phyloP scores from a whole-genome alignment of 2,797 vertebrate genomes.

The Lacerta viridis region DNA sequence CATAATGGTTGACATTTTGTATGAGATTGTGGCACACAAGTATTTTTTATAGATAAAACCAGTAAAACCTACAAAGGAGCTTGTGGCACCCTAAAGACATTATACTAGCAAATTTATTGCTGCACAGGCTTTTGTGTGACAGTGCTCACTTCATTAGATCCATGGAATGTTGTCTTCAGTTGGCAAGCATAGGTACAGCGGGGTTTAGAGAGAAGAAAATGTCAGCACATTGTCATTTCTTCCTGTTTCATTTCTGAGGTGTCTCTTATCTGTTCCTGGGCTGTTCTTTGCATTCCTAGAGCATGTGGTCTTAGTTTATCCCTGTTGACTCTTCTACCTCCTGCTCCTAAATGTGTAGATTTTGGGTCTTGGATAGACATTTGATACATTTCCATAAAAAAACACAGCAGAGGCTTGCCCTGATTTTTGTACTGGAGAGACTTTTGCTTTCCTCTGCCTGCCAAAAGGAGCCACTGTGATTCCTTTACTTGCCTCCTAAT shows the following conservation, averaged over 20 bases:
- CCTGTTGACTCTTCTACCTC: background rate
- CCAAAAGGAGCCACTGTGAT: conserved; percentile 33
- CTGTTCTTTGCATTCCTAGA: background rate
- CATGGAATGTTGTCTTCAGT: too few species aligned
- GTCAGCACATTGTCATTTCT: background rate
- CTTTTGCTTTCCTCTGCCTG: conserved; percentile 9
- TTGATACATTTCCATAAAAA: background rate
- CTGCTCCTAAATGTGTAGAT: background rate
- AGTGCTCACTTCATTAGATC: too few species aligned
- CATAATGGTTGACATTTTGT: too few species aligned
- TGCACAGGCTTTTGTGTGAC: too few species aligned
- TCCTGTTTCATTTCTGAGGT: background rate
- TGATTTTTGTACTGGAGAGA: conserved; percentile 3
- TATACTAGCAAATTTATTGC: too few species aligned
- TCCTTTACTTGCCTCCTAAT: conserved; percentile 39
- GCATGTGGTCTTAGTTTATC: background rate
- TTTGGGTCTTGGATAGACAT: background rate
- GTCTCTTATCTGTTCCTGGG: background rate
- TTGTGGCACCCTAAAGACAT: too few species aligned
- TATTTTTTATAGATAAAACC: too few species aligned
- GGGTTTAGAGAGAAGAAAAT: too few species aligned
- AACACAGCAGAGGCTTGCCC: background rate
- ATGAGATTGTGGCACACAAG: too few species aligned
- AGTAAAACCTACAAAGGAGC: too few species aligned
- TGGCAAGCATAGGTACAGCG: too few species aligned